Evolutionary conservation across 1,140 invertebrate species (phyloP), one percentile per base, ranked within the genome.

Genomic region (Platorchestia sp.): DNA sequence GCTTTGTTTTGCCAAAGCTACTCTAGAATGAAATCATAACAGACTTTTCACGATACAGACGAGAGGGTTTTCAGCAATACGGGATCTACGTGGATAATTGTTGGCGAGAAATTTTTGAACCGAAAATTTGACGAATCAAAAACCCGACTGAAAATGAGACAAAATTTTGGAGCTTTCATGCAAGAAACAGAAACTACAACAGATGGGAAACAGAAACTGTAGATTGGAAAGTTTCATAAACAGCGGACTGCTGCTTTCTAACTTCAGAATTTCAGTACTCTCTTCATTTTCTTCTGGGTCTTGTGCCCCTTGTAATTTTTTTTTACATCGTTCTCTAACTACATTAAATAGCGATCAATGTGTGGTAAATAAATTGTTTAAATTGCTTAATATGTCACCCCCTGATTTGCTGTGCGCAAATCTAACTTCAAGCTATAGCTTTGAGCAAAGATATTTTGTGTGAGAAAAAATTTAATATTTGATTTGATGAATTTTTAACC

Each of bases 1-100:
- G 59, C 59, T 75, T 75, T 75, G 59, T 75, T 75, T 75, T 75
- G 59, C 14, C 59, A 75, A 19, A 75, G 59, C 14, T 75, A 36
- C 59, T 75, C 59, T 36, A 75, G 59, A 75, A 75, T 75, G 59
- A 75, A 75, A 75, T 75, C 59, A 75, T 75, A 75, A 75, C 59
- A 75, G 59, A 75, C 59, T 75, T 75, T 75, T 75, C 59, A 75
- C 10, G 59, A 36, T 75, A 75, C 36, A 27, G 59, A 36, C 10
- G 59, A 75, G 59, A 75, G 27, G n/a, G 59, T 75, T 75, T 75
- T 36, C 27, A 3, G 27, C 10, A 75, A 22, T 10, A 36, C 47
- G 7, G 59, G 36, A 3, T 36, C 10, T 22, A 75, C 59, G 3
- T 10, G 14, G 27, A 75, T 22, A 75, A 75, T 22, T 75, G 59